These are phyloP conservation scores for Cerastoderma edule DNA, from an alignment of 2,888 invertebrate species.

Conservation along the genomic window DNA sequence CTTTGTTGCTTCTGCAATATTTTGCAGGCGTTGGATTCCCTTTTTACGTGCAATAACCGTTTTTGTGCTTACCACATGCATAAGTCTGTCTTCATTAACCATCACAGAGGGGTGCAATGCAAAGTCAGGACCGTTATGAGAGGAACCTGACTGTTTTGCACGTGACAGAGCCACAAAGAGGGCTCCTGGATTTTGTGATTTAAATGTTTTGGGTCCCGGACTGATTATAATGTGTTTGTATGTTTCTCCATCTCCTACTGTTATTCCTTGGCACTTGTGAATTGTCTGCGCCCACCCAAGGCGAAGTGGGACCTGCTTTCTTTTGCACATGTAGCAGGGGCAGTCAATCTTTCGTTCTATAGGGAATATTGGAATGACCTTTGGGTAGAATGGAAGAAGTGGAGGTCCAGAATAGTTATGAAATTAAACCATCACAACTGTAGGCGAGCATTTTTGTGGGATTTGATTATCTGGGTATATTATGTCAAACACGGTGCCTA, in stretches of 20 bases:
- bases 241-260: slow-evolving; percentile 53
- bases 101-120: background rate
- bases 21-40: background rate
- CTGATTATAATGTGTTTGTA: slow-evolving; percentile 57
- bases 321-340: slow-evolving; percentile 40
- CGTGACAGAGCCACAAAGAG: slow-evolving; percentile 60
- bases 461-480: slow-evolving; percentile 22
- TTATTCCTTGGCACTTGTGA: slow-evolving; percentile 66
- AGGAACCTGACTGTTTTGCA: slow-evolving; percentile 53
- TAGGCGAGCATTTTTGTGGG: slow-evolving; percentile 25
- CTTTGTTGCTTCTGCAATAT: background rate
- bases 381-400: slow-evolving; percentile 42
- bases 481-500: slow-evolving; percentile 27
- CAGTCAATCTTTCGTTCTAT: slow-evolving; percentile 56
- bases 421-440: slow-evolving; percentile 53
- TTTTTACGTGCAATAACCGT: background rate
- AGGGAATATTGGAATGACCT: slow-evolving; percentile 59
- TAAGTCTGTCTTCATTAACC: background rate
- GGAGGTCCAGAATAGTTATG: slow-evolving; percentile 55
- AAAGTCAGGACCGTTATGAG: background rate
- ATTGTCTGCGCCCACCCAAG: slow-evolving; percentile 64
- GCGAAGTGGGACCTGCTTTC: slow-evolving; percentile 53
- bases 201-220: slow-evolving; percentile 49
- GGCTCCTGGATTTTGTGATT: slow-evolving; percentile 52
- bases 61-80: background rate